These are phyloP conservation scores for Coregonus suidteri DNA, from an alignment of 2,797 vertebrate species.

Conservation along the genomic window DNA sequence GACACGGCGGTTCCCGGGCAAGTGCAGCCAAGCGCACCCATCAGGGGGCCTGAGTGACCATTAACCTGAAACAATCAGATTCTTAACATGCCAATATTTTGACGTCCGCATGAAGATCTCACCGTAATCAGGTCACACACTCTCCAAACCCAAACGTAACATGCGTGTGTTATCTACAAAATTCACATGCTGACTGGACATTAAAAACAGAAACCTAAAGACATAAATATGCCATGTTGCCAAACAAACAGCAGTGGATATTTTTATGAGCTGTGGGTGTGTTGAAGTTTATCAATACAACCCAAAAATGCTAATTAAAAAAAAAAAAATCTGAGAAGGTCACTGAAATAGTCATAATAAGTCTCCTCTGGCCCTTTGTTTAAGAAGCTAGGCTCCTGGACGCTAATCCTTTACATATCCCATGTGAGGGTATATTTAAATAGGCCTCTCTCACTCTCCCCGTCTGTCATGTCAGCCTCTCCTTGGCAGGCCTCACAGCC, in stretches of 20 bases:
- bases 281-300: not conserved
- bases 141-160: slow-evolving; percentile 52
- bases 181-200: slow-evolving; percentile 67
- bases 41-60: slow-evolving; percentile 75
- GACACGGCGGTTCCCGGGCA: slow-evolving; percentile 57
- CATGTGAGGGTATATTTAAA: slow-evolving; percentile 63
- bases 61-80: slow-evolving; percentile 82
- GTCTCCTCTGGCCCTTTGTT: slow-evolving; percentile 38
- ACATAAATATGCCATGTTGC: not conserved
- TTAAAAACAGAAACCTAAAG: slow-evolving; percentile 38
- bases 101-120: slow-evolving; percentile 54
- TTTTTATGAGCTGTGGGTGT: not conserved
- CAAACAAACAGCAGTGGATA: slow-evolving; percentile 17
- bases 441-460: slow-evolving; percentile 44
- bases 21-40: slow-evolving; percentile 74
- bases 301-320: not conserved
- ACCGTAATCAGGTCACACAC: slow-evolving; percentile 75
- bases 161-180: slow-evolving; percentile 43
- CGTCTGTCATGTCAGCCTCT: slow-evolving; percentile 50
- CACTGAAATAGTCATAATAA: slow-evolving; percentile 53
- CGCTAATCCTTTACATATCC: slow-evolving; percentile 73
- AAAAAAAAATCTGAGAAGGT: slow-evolving; percentile 16
- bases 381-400: slow-evolving; percentile 62
- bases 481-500: slow-evolving; percentile 51
- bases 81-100: slow-evolving; percentile 71